Base-by-base conservation (phyloP, 2,113 vertebrate genomes). In the Daboia siamensis region DNA sequence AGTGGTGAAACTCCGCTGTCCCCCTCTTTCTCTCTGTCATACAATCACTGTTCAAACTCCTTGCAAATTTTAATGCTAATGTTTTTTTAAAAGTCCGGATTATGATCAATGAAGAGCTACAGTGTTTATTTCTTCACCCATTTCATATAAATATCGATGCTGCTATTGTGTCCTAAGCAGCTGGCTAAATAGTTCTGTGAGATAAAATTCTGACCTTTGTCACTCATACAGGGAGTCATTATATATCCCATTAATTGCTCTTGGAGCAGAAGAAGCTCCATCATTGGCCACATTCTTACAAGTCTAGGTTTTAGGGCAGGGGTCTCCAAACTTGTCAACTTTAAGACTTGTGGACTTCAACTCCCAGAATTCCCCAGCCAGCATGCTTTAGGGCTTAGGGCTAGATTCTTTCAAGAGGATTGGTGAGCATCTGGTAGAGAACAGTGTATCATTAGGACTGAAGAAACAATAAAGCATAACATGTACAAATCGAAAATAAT, bases 171-270 rank as follows among this genome's bases (percentile, higher is more conserved):
- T 89, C 52, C 55, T 74, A 92, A 92, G 46, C 44, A 92, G 54
- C 33, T 89, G 69, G 69, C 51, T 92, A 84, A 92, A 86, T 52
- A 39, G 13, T 89, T 89, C 26, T 29, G 29, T 86, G 87, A 86
- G n/a, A 85, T 92, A 85, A 92, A 85, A 69, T 90, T 89, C 88
- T 89, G 51, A 90, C 86, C 39, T 89, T 92, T 39, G 20, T 13
- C 29, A 52, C 29, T 92, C 87, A 92, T 89, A 29, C 26, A 92
- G 57, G 89, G 39, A 59, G 20, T 90, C 91, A 85, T 85, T 89
- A 57, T 85, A 39, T 23, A 80, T 44, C 13, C 39, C 39, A 89
- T 89, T 56, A 54, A 39, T n/a, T 51, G 29, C 84, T 89, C 87
- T 24, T 48, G 21, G 44, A 85, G 44, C 64, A 44, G 17, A 17